Conservation (phyloP, 2,888 invertebrate genomes). For the Drosophila dives region DNA sequence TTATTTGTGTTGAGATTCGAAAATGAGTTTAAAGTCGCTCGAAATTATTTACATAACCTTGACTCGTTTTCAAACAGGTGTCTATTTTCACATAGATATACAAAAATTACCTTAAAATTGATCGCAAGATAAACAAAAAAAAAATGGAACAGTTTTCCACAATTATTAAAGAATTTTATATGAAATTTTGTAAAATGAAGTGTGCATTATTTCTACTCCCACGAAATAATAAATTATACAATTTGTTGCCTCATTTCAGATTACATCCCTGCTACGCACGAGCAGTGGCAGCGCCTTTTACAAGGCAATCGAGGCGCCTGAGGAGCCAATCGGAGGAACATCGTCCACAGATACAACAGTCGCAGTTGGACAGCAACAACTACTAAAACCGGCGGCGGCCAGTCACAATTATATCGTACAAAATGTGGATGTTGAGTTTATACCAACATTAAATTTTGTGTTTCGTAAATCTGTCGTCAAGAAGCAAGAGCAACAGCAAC, state of each 20-base stretch:
- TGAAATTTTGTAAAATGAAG: background rate
- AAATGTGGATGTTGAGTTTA: constrained; percentile 72
- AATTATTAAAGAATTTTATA: background rate
- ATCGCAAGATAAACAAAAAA: background rate
- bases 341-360: constrained; percentile 11
- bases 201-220: background rate
- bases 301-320: constrained; percentile 65
- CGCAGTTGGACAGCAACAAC: constrained; percentile 29
- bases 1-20: background rate
- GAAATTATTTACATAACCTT: background rate
- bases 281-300: constrained; percentile 73
- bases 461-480: constrained; percentile 28
- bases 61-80: background rate
- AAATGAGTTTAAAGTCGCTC: background rate
- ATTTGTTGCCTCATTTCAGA: constrained; percentile 65
- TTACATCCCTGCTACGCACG: constrained; percentile 83
- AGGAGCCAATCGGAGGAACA: constrained; percentile 26
- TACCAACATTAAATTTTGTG: constrained; percentile 82
- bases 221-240: background rate
- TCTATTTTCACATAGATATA: background rate
- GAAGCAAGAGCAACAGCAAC: constrained; percentile 4
- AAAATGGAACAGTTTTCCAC: background rate
- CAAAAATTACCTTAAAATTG: background rate
- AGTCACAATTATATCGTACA: constrained; percentile 25
- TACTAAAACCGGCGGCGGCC: constrained; percentile 3